Conservation (phyloP, 2,113 vertebrate genomes). For the Buteo buteo region DNA sequence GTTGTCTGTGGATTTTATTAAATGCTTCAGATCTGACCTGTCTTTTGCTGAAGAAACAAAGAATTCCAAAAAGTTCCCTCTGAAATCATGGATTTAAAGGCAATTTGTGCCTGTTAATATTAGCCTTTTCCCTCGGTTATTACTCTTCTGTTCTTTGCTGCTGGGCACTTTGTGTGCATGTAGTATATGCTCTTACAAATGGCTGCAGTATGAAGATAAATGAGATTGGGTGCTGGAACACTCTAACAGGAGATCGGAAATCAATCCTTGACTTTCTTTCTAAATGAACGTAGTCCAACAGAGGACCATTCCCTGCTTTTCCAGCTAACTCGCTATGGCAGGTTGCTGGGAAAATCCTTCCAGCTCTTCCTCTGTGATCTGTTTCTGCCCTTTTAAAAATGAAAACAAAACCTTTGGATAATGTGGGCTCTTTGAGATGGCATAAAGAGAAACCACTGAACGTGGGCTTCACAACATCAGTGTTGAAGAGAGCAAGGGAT, state of each 20-base stretch:
- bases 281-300: not conserved
- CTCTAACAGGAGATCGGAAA: slow-evolving; percentile 10
- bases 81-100: not conserved
- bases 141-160: slow-evolving; percentile 2
- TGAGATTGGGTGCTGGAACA: slow-evolving; percentile 16
- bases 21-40: not conserved
- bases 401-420: not conserved
- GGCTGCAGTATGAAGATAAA: slow-evolving; percentile 43
- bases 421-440: not conserved
- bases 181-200: slow-evolving; percentile 8
- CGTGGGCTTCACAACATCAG: fast-evolving
- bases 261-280: slow-evolving; percentile 21
- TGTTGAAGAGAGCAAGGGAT: not conserved
- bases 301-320: not conserved
- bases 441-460: not conserved
- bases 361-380: not conserved
- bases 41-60: slow-evolving; percentile 4
- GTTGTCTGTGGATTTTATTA: not conserved
- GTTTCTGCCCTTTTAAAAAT: not conserved
- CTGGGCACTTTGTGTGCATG: not conserved
- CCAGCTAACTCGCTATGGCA: not conserved
- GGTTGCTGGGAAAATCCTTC: not conserved
- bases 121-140: not conserved
- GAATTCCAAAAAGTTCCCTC: not conserved
- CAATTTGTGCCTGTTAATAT: slow-evolving; percentile 8